Conservation (phyloP, 2,888 invertebrate species). For the Dinocampus coccinellae region DNA sequence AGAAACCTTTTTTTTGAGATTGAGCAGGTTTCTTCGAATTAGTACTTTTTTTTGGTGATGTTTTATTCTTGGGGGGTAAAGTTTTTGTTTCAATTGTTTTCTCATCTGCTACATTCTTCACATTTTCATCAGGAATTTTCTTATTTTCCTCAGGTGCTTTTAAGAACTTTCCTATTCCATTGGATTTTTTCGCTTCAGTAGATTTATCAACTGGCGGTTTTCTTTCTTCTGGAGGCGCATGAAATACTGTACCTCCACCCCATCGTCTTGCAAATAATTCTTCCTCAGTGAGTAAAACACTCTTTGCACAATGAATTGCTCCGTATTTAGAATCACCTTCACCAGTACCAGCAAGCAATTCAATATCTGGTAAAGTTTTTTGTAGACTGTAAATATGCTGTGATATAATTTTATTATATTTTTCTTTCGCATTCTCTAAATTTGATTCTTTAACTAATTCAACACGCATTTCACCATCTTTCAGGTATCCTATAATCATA, state of each 20-base stretch:
- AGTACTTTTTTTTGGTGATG: slow-evolving; percentile 43
- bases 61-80: slow-evolving; percentile 36
- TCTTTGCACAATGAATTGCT: slow-evolving; percentile 55
- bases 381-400: slow-evolving; percentile 70
- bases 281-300: slow-evolving; percentile 47
- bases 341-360: slow-evolving; percentile 54
- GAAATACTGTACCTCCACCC: slow-evolving; percentile 40
- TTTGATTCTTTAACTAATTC: slow-evolving; percentile 65
- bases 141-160: slow-evolving; percentile 10
- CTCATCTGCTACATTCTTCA: neutral
- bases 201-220: slow-evolving; percentile 21
- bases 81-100: slow-evolving; percentile 37
- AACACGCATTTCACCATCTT: slow-evolving; percentile 59
- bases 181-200: slow-evolving; percentile 2
- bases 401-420: slow-evolving; percentile 62
- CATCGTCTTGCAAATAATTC: slow-evolving; percentile 52
- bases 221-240: slow-evolving; percentile 21
- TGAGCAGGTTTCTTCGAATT: slow-evolving; percentile 51
- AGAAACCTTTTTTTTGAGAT: slow-evolving; percentile 53
- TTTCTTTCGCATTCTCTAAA: slow-evolving; percentile 55
- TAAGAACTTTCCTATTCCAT: slow-evolving; percentile 14
- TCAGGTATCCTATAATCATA: slow-evolving; percentile 62
- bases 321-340: slow-evolving; percentile 58
- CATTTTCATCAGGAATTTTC: slow-evolving; percentile 15
- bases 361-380: slow-evolving; percentile 58